Conservation (phyloP, 2,797 vertebrate species). For the Arrhamphus sclerolepis region DNA sequence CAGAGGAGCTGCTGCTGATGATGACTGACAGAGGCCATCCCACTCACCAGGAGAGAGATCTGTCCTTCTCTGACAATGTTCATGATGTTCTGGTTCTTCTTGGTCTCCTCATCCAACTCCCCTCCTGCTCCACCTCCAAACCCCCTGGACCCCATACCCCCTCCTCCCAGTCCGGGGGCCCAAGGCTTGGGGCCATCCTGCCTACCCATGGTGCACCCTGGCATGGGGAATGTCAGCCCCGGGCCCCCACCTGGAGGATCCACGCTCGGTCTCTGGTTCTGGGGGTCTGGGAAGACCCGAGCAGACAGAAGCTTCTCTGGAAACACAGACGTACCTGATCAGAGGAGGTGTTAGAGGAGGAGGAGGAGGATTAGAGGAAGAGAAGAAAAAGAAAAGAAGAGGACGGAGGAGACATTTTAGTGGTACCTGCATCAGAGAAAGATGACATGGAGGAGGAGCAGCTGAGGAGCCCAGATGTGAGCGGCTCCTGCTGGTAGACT, state of each 20-base stretch:
- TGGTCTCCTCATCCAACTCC: constrained; percentile 85
- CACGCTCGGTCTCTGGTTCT: constrained; percentile 76
- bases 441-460: constrained; percentile 79
- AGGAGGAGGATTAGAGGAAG: too few species aligned
- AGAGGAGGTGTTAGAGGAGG: not conserved
- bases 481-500: constrained; percentile 54
- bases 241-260: constrained; percentile 77
- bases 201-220: constrained; percentile 67
- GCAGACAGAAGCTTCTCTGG: constrained; percentile 83
- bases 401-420: too few species aligned
- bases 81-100: constrained; percentile 94
- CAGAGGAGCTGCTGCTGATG: constrained; percentile 85
- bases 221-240: constrained; percentile 81
- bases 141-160: constrained; percentile 64
- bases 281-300: constrained; percentile 85
- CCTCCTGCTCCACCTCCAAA: constrained; percentile 70
- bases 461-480: constrained; percentile 63
- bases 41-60: constrained; percentile 82
- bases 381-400: too few species aligned
- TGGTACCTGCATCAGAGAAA: constrained; percentile 59
- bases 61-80: constrained; percentile 96
- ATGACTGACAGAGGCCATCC: not conserved
- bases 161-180: constrained; percentile 69
- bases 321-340: not conserved
- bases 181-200: constrained; percentile 78